Conservation (phyloP, 2,888 invertebrate genomes). For the Hydriomena furcata region DNA sequence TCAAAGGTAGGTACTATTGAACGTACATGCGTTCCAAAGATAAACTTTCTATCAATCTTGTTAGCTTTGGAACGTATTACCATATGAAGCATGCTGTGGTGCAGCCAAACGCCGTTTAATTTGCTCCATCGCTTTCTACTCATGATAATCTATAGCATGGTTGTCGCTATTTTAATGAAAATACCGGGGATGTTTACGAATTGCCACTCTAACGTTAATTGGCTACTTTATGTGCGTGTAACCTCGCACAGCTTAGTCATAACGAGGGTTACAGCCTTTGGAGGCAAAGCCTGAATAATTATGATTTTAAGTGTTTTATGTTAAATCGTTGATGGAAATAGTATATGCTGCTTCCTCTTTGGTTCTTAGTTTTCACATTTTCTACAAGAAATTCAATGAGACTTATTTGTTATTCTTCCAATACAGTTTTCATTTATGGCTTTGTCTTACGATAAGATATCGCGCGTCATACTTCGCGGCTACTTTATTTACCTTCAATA, state of each 20-base stretch:
- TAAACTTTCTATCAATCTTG: constrained; percentile 28
- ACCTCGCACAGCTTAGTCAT: constrained; percentile 27
- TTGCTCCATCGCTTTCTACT: constrained; percentile 45
- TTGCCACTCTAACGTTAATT: constrained; percentile 30
- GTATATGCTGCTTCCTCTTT: no score
- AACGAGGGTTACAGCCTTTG: constrained; percentile 9
- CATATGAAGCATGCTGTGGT: constrained; percentile 27
- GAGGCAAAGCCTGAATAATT: constrained; percentile 1
- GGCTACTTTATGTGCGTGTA: constrained; percentile 32
- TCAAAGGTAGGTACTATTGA: constrained; percentile 10
- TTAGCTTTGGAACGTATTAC: constrained; percentile 18
- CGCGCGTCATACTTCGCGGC: background rate
- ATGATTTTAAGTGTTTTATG: background rate
- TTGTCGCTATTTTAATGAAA: constrained; percentile 44
- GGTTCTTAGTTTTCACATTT: no score
- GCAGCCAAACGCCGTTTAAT: constrained; percentile 32
- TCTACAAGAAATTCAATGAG: no score
- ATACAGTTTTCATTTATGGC: constrained; percentile 7
- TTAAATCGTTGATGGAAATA: no score
- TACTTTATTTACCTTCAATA: background rate
- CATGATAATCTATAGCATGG: constrained; percentile 40
- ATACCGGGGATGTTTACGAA: constrained; percentile 32
- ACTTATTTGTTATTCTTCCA: no score
- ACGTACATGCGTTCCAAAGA: constrained; percentile 19
- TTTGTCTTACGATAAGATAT: constrained; percentile 23